Base-by-base conservation (phyloP, 2,888 invertebrate species). In the Diloba caeruleocephala region DNA sequence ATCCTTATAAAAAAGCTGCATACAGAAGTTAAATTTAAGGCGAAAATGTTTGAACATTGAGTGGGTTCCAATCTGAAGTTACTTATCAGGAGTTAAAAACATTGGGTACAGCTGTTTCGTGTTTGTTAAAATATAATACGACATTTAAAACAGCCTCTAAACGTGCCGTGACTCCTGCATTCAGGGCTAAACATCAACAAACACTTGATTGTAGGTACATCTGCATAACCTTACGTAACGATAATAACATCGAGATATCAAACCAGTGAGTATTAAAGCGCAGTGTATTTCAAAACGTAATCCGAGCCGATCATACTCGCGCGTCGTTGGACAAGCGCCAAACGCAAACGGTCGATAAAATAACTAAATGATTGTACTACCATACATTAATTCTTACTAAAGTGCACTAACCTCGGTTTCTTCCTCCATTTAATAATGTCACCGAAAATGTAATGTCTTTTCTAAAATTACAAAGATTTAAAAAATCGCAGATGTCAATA, bases 371-470 rank as follows among this genome's bases (percentile, higher is more conserved):
- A 72, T 62, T 55, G 50, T 65, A 63, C 21, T 37, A 58, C 19
- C 4, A 19, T 55, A 48, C 37, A 54, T 53, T 39, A 48, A 49
- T 55, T 43, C 28, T 23, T 56, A 50, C 25, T 41, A 41, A 57
- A 63, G 59, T 45, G 38, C 45, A 72, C 72, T 54, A 60, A 74
- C 72, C 74, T 74, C 74, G 7, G 32, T 51, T 21, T 55, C 68
- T 23, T 64, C 67, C 12, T 70, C 63, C 71, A 71, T 71, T 49
- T 21, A 21, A n/a, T 9, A 21, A 39, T 1, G 15, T 10, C 7
- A 34, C 31, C 42, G 21, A 34, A 55, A 43, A 23, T 13, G 21
- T 23, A 21, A 12, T 12, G 3, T 41, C 28, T 25, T 37, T 15
- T 21, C 5, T 0, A 9, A 14, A 29, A 34, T 25, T 54, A 9